These are phyloP conservation scores for Thaleichthys pacificus DNA, from an alignment of 2,797 vertebrate species.

Conservation along the genomic window DNA sequence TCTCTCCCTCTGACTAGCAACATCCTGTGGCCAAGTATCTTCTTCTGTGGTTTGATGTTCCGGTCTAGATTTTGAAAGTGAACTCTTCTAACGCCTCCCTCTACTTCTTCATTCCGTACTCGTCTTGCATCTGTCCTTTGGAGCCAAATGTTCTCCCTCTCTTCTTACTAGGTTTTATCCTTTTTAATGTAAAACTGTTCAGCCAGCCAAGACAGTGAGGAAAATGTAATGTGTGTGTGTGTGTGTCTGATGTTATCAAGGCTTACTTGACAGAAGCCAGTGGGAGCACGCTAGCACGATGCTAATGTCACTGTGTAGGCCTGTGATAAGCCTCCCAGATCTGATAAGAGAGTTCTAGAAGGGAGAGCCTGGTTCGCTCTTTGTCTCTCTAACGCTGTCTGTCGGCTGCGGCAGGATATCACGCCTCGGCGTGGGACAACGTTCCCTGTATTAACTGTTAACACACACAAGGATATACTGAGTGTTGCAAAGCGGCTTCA, in stretches of 20 bases:
- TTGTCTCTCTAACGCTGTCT: background rate
- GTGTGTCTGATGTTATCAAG: background rate
- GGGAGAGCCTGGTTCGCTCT: background rate
- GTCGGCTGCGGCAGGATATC: too few relatives aligned
- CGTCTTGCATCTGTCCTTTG: background rate
- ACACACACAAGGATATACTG: too few relatives aligned
- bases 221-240: too few relatives aligned
- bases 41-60: background rate
- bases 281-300: background rate
- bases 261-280: background rate
- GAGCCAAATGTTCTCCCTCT: background rate
- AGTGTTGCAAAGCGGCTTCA: too few relatives aligned
- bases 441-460: too few relatives aligned
- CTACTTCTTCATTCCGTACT: background rate
- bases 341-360: background rate
- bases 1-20: background rate
- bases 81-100: background rate
- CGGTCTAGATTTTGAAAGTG: too few relatives aligned
- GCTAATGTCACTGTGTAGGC: slow-evolving; percentile 15
- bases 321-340: slow-evolving; percentile 2
- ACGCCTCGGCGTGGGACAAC: too few relatives aligned
- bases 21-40: background rate
- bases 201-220: background rate
- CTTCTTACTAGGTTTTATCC: background rate
- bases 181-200: background rate